These are phyloP conservation scores for Parotocinclus haroldoi DNA, from an alignment of 2,797 vertebrate genomes.

Conservation along the genomic window DNA sequence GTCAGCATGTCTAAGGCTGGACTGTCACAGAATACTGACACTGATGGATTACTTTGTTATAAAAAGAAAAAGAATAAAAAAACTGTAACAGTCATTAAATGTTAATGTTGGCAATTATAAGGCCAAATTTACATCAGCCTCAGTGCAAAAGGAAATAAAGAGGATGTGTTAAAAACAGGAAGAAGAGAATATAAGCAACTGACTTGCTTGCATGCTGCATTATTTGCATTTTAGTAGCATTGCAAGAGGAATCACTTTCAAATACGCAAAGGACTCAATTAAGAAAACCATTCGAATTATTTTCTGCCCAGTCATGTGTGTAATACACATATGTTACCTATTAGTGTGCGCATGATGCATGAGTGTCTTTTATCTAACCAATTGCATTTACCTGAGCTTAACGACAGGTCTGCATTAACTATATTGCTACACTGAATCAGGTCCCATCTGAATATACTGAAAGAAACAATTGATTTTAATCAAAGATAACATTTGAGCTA, in stretches of 20 bases:
- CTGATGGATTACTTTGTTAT: conserved; percentile 44
- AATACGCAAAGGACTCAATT: conserved; percentile 36
- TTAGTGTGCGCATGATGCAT: neutral
- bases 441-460: conserved; percentile 14
- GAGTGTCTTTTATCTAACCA: conserved; percentile 2
- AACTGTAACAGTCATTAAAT: conserved; percentile 41
- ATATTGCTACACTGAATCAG: neutral
- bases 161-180: conserved; percentile 5
- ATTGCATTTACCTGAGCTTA: conserved; percentile 2
- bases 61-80: too few species aligned
- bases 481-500: conserved; percentile 42
- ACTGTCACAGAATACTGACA: conserved; percentile 33
- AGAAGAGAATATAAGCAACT: neutral
- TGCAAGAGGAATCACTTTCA: conserved; percentile 28
- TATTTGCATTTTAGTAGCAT: conserved; percentile 42
- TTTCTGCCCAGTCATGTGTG: conserved; percentile 2
- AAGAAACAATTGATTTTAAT: conserved; percentile 36
- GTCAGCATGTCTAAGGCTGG: conserved; percentile 35
- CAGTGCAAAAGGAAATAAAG: conserved; percentile 8
- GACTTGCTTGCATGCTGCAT: neutral
- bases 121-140: conserved; percentile 8
- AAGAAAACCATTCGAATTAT: conserved; percentile 18
- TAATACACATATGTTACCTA: conserved; percentile 21
- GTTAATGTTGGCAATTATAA: conserved; percentile 39
- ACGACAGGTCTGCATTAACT: conserved; percentile 7